A percentile compares a stretch with the other conserved stretches of the same genome.
These are phyloP conservation scores for Nesogale talazaci DNA, from an alignment of 2,113 vertebrate genomes.

Conservation along the genomic window DNA sequence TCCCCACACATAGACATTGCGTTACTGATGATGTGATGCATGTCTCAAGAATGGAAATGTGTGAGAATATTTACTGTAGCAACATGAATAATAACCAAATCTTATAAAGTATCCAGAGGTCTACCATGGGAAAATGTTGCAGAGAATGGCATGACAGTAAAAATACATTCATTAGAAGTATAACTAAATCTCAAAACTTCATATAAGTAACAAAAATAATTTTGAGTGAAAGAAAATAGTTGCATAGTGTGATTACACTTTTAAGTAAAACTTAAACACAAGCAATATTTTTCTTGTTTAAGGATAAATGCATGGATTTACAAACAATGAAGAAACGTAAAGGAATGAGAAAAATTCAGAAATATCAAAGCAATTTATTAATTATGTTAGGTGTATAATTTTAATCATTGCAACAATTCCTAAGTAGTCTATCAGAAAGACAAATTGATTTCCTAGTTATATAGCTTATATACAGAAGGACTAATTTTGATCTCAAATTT, in stretches of 20 bases:
- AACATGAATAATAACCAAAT: not conserved
- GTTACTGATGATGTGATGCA: not conserved
- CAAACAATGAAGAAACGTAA: not conserved
- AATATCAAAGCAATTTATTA: not conserved
- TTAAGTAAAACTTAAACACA: not conserved
- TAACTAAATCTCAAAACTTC: no score
- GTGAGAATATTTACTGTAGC: not conserved
- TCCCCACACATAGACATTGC: not conserved
- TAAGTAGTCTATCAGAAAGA: not conserved
- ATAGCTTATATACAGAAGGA: not conserved
- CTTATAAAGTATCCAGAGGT: not conserved
- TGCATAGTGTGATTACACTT: not conserved
- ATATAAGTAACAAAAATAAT: not conserved
- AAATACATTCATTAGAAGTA: not conserved
- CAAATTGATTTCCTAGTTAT: not conserved
- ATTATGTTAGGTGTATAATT: not conserved
- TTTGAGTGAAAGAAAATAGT: constrained; percentile 5
- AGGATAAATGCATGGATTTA: not conserved
- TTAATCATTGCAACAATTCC: not conserved
- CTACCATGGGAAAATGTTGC: not conserved
- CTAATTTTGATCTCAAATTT: not conserved
- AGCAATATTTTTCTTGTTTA: not conserved
- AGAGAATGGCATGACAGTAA: not conserved
- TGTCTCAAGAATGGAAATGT: accelerated
- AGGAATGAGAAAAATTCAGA: not conserved